Evolutionary conservation across 2,113 vertebrate genomes (phyloP).

Genomic region (Notothenia rossii): DNA sequence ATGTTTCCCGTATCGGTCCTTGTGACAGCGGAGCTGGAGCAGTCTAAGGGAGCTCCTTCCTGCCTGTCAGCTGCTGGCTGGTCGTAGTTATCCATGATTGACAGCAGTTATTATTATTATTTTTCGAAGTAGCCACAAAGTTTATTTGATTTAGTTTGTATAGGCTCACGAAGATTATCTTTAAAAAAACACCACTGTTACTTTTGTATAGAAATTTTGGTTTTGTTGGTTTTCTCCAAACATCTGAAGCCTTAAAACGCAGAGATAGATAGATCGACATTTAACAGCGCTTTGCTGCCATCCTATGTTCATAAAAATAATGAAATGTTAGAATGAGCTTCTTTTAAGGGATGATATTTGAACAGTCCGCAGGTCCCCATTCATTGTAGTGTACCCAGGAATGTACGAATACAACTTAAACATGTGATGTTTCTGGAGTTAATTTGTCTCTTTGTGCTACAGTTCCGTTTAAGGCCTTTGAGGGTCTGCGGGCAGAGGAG

Average conservation of each 20-base stretch:
- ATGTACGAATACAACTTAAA: background rate
- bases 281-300: slow-evolving; percentile 59
- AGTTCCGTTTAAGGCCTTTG: slow-evolving; percentile 83
- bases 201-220: no score
- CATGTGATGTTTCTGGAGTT: no score
- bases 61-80: no score
- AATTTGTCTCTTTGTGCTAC: background rate
- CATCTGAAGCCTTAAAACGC: background rate
- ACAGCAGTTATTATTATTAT: no score
- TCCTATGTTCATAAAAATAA: slow-evolving; percentile 46
- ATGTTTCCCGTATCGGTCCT: no score
- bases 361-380: background rate
- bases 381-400: background rate
- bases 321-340: background rate
- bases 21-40: no score
- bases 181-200: no score
- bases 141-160: no score
- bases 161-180: no score
- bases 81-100: no score
- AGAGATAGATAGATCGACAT: background rate
- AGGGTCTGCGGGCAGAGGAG: slow-evolving; percentile 94
- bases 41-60: no score
- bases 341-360: background rate
- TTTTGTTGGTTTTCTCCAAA: background rate
- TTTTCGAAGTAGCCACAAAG: no score